These are phyloP conservation scores for Sepiola atlantica DNA, from an alignment of 2,888 invertebrate genomes.

Conservation along the genomic window DNA sequence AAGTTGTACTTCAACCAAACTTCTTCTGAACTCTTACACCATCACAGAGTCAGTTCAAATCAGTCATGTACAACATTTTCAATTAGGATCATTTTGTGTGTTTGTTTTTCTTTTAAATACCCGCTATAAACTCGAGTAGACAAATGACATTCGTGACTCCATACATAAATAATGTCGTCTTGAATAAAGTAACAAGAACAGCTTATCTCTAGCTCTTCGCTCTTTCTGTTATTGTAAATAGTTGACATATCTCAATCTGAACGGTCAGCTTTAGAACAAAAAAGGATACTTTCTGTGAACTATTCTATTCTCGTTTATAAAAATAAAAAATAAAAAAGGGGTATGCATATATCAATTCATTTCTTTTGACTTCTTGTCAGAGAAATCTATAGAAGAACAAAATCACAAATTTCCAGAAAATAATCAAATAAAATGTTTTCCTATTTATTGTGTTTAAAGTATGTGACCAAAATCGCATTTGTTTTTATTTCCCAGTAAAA, in stretches of 20 bases:
- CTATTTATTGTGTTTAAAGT: not conserved
- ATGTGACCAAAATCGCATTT: not conserved
- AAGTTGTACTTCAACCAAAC: not conserved
- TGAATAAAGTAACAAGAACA: not conserved
- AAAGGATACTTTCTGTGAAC: not conserved
- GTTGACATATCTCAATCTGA: not conserved
- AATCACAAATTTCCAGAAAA: not conserved
- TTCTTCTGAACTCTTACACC: not conserved
- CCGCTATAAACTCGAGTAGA: not conserved
- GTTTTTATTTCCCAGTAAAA: not conserved
- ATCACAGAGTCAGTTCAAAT: not conserved
- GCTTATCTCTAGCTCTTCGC: not conserved
- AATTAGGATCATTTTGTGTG: not conserved
- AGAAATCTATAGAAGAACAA: not conserved
- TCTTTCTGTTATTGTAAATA: not conserved
- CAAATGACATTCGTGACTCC: not conserved
- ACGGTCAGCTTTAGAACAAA: constrained; percentile 32
- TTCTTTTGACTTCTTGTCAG: not conserved
- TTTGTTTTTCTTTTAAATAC: not conserved
- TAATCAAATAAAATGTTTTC: not conserved
- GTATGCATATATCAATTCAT: not conserved
- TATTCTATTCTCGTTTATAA: not conserved
- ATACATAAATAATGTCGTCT: not conserved
- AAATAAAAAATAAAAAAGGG: not conserved
- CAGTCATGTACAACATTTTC: not conserved